Evolutionary conservation across 2,113 vertebrate species (phyloP), one percentile per base, ranked within the genome.

Genomic region (Zosterops borbonicus): DNA sequence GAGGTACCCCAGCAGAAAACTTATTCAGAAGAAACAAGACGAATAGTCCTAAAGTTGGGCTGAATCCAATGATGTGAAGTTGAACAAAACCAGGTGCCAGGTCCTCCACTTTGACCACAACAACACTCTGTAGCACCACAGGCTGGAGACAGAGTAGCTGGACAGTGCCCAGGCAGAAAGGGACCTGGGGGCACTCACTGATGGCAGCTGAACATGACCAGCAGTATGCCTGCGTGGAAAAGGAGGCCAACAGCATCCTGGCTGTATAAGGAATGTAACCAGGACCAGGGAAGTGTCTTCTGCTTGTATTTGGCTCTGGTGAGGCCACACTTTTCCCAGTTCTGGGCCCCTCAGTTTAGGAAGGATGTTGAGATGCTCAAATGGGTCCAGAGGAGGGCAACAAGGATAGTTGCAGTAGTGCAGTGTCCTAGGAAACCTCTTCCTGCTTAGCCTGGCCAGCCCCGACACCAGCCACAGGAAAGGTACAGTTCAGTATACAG

Each of bases 171-270:
- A 56, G 50, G 50, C 42, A 75, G 42, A 75, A 64, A 41, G 19
- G 19, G 29, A 24, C 23, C 41, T 47, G 19, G 6, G n/a, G 4
- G 18, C 9, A 1, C 27, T 55, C 12, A 10, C 2, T 18, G 28
- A 9, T 2, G 3, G 47, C 31, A 25, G 15, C 47, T 37, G 4
- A 47, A 37, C 41, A 39, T 3, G 49, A 64, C 23, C 14, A 84
- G n/a, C 6, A 28, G 23, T 15, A n/a, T 33, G 23, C 9, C 14
- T n/a, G 9, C 0, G 0, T 3, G 28, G 39, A 23, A n/a, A 74
- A 37, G 39, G 17, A 17, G 18, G 39, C 22, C 18, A 19, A 1
- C 1, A 23, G 9, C 4, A 33, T 22, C 47, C 49, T 73, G 49
- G 58, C 22, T 33, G 14, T 7, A 6, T 28, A 4, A 46, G 41